These are phyloP conservation scores for Drosophila koepferae DNA, from an alignment of 2,888 invertebrate genomes.

Conservation along the genomic window DNA sequence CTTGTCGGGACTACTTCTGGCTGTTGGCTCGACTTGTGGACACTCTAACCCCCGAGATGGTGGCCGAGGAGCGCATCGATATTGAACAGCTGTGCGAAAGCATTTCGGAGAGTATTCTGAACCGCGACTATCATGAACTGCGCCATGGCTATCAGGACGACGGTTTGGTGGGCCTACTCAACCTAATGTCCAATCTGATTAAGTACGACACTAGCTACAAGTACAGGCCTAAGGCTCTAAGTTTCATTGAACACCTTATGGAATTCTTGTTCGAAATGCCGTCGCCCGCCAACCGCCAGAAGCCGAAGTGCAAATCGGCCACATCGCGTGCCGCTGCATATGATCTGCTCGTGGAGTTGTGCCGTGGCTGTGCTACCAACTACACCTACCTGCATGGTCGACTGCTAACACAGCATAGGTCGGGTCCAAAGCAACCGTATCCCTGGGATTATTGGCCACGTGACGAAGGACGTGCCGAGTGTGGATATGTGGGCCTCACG, in stretches of 20 bases:
- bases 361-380: conserved; percentile 93
- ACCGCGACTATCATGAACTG: conserved; percentile 93
- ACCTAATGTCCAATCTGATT: conserved; percentile 93
- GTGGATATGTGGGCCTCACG: conserved; percentile 97
- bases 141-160: conserved; percentile 95
- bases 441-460: conserved; percentile 99
- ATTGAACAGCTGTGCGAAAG: conserved; percentile 91
- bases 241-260: conserved; percentile 88
- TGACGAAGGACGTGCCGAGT: conserved; percentile 96
- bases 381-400: conserved; percentile 93
- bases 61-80: conserved; percentile 87
- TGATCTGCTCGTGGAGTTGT: conserved; percentile 95
- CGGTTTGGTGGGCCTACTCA: conserved; percentile 94
- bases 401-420: conserved; percentile 94
- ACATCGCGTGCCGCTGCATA: conserved; percentile 95
- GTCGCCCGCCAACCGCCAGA: conserved; percentile 92
- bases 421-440: conserved; percentile 93
- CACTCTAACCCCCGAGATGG: conserved; percentile 91
- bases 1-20: conserved; percentile 98
- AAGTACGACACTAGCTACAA: conserved; percentile 96
- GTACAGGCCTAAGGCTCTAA: conserved; percentile 90
- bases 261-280: conserved; percentile 96
- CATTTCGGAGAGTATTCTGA: conserved; percentile 90
- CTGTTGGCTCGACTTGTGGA: conserved; percentile 95
- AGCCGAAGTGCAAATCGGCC: conserved; percentile 97